Conservation (phyloP, 2,888 invertebrate species). For the Acanthosepion pharaonis region DNA sequence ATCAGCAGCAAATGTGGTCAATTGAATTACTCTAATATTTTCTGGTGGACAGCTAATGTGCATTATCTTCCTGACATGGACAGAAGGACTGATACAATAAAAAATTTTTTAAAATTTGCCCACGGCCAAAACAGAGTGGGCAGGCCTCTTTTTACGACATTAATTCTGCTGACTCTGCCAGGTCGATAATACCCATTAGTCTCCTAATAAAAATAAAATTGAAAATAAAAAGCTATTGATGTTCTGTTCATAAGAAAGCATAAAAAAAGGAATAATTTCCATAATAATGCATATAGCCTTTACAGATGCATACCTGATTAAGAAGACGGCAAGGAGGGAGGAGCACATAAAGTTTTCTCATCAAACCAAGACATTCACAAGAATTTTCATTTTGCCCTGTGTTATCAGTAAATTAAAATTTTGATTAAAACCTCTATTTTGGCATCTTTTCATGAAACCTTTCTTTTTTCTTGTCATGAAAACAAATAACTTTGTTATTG, state of each 20-base stretch:
- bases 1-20: background rate
- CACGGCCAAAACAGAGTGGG: background rate
- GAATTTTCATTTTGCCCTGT: background rate
- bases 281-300: background rate
- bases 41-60: background rate
- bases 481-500: conserved; percentile 33
- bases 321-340: background rate
- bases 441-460: background rate
- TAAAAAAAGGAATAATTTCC: background rate
- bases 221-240: background rate
- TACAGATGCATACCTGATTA: background rate
- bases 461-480: background rate
- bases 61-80: background rate
- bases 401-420: conserved; percentile 33
- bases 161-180: background rate
- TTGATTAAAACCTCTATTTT: background rate
- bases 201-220: background rate
- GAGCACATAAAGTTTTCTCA: background rate
- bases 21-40: background rate
- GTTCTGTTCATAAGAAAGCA: background rate
- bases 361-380: background rate
- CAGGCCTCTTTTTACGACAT: background rate
- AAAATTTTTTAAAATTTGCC: background rate
- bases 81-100: background rate
- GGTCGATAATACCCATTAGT: conserved; percentile 12